These are phyloP conservation scores for Cyclophora albipunctata DNA, from an alignment of 2,888 invertebrate genomes.

Conservation along the genomic window DNA sequence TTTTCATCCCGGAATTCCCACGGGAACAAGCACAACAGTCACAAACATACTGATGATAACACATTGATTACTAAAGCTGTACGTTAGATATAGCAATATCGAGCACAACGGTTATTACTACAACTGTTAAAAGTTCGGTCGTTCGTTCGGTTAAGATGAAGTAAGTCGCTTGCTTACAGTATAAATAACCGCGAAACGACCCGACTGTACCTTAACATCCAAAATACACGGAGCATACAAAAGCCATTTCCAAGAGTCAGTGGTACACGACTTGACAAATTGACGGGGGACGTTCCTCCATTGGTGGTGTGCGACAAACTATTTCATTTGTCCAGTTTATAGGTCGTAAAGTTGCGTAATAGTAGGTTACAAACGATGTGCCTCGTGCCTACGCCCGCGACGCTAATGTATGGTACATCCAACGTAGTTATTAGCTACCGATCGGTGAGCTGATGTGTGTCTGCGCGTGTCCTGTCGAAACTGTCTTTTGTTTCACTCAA, in stretches of 20 bases:
- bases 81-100: too few species aligned
- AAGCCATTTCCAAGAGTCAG: conserved; percentile 34
- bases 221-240: conserved; percentile 28
- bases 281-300: conserved; percentile 31
- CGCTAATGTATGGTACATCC: conserved; percentile 38
- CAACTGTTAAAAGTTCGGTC: too few species aligned
- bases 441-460: conserved; percentile 16
- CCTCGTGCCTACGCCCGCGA: conserved; percentile 15
- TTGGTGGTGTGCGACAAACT: conserved; percentile 36
- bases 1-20: too few species aligned
- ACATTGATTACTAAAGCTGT: too few species aligned
- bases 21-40: too few species aligned
- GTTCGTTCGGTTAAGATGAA: too few species aligned
- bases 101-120: too few species aligned
- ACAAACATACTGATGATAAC: too few species aligned
- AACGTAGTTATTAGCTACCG: conserved; percentile 28
- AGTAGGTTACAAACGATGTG: conserved; percentile 14
- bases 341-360: conserved; percentile 31
- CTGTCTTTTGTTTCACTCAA: too few species aligned
- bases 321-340: conserved; percentile 52
- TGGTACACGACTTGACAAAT: conserved; percentile 42
- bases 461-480: conserved; percentile 8
- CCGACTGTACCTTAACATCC: conserved; percentile 13
- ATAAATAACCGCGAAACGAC: background rate
- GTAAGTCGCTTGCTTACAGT: too few species aligned